Evolutionary conservation across 2,797 vertebrate species (phyloP).

Genomic region (Peromyscus eremicus): DNA sequence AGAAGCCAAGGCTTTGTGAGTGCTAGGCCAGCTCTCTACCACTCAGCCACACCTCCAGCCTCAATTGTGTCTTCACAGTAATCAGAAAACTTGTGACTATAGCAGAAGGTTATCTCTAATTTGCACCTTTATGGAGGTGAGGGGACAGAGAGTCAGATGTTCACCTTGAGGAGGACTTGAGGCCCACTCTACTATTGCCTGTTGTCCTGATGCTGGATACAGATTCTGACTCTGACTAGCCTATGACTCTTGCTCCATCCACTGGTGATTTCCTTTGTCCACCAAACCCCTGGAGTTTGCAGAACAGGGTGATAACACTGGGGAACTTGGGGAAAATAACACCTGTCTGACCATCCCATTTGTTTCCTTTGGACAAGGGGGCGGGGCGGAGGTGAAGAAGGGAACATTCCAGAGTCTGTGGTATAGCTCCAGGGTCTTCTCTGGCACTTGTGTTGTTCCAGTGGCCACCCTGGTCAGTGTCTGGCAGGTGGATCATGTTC

Average conservation of each 20-base stretch:
- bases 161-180: neutral
- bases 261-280: neutral
- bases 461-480: no score
- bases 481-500: rapidly evolving
- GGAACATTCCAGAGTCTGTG: rapidly evolving
- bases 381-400: neutral
- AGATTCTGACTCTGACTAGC: neutral
- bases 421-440: no score
- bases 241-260: neutral
- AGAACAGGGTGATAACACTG: neutral
- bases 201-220: no score
- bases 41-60: neutral
- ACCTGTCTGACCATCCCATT: neutral
- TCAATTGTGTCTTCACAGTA: constrained; percentile 10
- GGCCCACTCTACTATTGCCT: neutral
- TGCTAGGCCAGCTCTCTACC: neutral
- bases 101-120: neutral
- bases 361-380: neutral
- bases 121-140: neutral
- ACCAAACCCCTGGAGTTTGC: neutral
- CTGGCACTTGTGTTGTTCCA: rapidly evolving
- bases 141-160: neutral
- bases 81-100: constrained; percentile 13
- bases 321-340: neutral
- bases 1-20: neutral